These are phyloP conservation scores for Nemopilema nomurai DNA, from an alignment of 30 jellyfish, hydroid and myxozoan species.

Conservation along the genomic window DNA sequence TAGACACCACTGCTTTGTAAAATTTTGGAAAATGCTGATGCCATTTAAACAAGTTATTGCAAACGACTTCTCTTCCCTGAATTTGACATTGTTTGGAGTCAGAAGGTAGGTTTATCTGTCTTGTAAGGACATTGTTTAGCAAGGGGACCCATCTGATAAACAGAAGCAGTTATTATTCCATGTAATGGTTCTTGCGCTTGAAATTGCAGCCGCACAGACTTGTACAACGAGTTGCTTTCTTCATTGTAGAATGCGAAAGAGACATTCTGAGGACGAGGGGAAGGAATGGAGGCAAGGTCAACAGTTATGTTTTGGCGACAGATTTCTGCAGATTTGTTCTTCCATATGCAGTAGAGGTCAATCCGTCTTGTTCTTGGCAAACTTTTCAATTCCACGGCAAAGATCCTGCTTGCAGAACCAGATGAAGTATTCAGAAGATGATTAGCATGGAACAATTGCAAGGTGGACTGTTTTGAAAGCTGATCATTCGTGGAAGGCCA, in stretches of 20 bases:
- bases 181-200: neutral
- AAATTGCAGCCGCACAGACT: neutral
- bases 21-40: neutral
- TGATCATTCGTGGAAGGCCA: neutral
- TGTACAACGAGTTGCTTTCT: neutral
- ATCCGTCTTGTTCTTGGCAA: neutral
- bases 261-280: slow-evolving; percentile 2
- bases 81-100: neutral
- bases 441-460: slow-evolving; percentile 8
- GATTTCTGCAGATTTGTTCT: neutral
- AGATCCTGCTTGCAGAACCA: neutral
- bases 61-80: neutral
- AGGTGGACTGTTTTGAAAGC: neutral
- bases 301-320: slow-evolving; percentile 10
- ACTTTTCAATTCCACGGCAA: neutral
- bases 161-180: neutral
- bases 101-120: neutral
- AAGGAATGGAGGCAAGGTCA: neutral
- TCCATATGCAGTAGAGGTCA: slow-evolving; percentile 12
- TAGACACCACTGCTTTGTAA: slow-evolving; percentile 5
- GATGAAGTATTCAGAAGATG: neutral
- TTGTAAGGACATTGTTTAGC: neutral
- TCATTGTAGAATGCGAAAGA: neutral
- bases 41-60: neutral
- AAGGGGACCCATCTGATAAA: neutral